Evolutionary conservation across 2,888 invertebrate species (phyloP), one percentile per base, ranked within the genome.

Genomic region (Thymelicus lineola): DNA sequence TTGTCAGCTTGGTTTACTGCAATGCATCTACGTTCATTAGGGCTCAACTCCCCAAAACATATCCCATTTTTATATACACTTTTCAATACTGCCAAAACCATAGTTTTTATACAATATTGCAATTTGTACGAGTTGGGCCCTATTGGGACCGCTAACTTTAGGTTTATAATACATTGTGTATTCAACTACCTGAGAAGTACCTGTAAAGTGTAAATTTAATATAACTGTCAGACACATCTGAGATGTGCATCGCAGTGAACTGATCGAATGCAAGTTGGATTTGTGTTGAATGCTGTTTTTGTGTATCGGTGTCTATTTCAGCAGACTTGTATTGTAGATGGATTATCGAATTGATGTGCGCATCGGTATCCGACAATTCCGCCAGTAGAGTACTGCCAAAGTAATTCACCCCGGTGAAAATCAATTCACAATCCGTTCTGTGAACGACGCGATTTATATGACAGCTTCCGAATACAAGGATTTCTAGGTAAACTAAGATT

Each of bases 321-420:
- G 82, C 84, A 80, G 86, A 90, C 83, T 77, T 28, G 28, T 28
- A 28, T 28, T 77, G 81, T 81, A 80, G 78, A 80, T 84, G 88
- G 88, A 84, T 90, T 86, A 82, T 79, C 87, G 89, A 88, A 89
- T 89, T 88, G 89, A 89, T 86, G 79, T 79, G 77, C 79, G 79
- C 77, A 81, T 86, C 80, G 82, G 84, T 88, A 80, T 84, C 79
- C 82, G 83, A 84, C 79, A 84, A 80, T 86, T 83, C 86, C 85
- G 86, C 91, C 91, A 91, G 90, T 91, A 87, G 77, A 60, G 80
- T 91, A 91, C 93, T 93, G 92, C 93, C 93, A 93, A 93, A 93
- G 92, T 89, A 83, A 89, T 91, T 91, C 91, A 91, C 91, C 76
- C 74, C 69, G 84, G 80, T 91, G 93, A 91, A 90, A 89, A 84